Evolutionary conservation across 2,888 invertebrate genomes (phyloP).

Genomic region (Galerucella nymphaeae): DNA sequence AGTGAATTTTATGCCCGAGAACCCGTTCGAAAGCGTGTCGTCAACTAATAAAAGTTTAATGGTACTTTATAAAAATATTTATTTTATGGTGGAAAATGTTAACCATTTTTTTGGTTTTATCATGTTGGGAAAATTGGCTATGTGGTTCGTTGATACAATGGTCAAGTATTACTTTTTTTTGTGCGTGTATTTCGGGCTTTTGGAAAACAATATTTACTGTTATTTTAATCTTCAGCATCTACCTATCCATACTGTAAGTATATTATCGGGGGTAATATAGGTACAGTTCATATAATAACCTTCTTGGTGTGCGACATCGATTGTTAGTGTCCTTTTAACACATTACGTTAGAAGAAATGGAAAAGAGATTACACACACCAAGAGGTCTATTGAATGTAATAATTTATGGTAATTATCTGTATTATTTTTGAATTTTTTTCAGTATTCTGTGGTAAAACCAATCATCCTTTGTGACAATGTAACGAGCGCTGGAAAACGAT

Average conservation of each 20-base stretch:
- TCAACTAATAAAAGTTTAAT: background rate
- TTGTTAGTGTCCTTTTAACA: too few relatives aligned
- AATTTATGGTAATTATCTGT: background rate
- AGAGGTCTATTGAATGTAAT: too few relatives aligned
- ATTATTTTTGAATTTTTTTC: background rate
- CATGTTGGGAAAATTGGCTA: background rate
- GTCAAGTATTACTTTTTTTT: background rate
- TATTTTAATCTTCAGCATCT: background rate
- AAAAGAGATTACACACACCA: too few relatives aligned
- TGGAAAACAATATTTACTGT: background rate
- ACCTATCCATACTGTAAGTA: background rate
- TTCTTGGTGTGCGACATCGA: too few relatives aligned
- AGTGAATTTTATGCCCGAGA: background rate
- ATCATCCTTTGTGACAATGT: background rate
- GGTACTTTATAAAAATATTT: background rate
- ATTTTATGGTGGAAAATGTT: background rate
- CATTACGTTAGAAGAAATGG: too few relatives aligned
- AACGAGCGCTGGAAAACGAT: background rate
- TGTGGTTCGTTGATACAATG: conserved; percentile 2
- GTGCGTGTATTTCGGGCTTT: background rate
- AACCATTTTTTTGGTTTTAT: background rate
- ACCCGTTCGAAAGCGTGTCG: background rate
- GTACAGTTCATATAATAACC: too few relatives aligned
- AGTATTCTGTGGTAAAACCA: background rate
- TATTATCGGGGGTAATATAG: too few relatives aligned